A percentile compares a stretch with the other conserved stretches of the same genome.
These are phyloP conservation scores for Steatornis caripensis DNA, from an alignment of 2,113 vertebrate genomes.

Conservation along the genomic window DNA sequence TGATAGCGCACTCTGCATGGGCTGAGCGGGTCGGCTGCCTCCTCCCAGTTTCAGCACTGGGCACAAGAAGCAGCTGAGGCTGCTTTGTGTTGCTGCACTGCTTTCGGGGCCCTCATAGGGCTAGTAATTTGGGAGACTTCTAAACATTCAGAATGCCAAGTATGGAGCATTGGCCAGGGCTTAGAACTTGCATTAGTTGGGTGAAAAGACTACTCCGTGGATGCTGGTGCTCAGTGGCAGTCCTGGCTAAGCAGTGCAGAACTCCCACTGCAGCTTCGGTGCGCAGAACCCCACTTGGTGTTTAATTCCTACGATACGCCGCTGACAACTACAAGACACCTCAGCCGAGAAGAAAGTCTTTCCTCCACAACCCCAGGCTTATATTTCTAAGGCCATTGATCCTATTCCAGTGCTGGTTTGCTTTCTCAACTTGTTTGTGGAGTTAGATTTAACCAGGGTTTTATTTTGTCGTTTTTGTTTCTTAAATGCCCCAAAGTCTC, in stretches of 20 bases:
- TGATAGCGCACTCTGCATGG: rapidly evolving
- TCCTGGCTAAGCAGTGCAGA: background rate
- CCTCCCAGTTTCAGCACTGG: background rate
- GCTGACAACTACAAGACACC: background rate
- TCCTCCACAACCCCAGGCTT: background rate
- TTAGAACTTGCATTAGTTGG: background rate
- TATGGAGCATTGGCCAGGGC: background rate
- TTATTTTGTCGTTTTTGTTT: background rate
- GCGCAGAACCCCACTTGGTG: background rate
- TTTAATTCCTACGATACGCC: background rate
- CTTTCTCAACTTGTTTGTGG: background rate
- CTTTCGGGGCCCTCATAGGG: background rate
- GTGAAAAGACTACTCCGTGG: background rate
- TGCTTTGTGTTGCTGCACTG: background rate
- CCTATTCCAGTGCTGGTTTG: background rate
- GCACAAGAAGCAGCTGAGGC: background rate
- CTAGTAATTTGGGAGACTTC: background rate
- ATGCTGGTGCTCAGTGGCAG: background rate
- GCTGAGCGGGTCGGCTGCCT: background rate
- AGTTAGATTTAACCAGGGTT: constrained; percentile 1
- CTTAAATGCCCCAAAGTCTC: background rate
- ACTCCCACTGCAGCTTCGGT: background rate
- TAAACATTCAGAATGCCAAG: background rate
- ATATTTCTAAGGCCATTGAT: background rate
- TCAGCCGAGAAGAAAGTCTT: background rate